A percentile compares a stretch with the other conserved stretches of the same genome.
phyloP scores from a whole-genome alignment of 2,797 vertebrate genomes.

The Poeciliopsis gracilis region DNA sequence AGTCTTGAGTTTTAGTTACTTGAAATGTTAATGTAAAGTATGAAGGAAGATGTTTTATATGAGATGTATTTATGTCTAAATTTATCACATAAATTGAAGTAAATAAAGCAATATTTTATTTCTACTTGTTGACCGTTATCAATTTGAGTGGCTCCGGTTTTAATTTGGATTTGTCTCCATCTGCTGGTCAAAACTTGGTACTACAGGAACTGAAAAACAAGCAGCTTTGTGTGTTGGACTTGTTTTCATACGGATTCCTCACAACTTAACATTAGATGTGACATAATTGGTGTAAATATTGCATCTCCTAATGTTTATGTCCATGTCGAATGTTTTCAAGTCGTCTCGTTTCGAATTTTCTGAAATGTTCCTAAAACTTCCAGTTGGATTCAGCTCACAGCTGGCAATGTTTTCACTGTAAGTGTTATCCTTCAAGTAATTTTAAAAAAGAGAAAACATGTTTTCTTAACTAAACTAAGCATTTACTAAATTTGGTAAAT shows the following conservation, averaged over 20 bases:
- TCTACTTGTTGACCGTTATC: not conserved
- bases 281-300: not conserved
- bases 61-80: constrained; percentile 38
- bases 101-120: constrained; percentile 37
- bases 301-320: not conserved
- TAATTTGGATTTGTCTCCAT: constrained; percentile 21
- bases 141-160: not conserved
- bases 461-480: not conserved
- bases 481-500: not conserved
- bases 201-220: not conserved
- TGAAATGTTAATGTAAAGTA: constrained; percentile 36
- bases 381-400: not conserved
- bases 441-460: not conserved
- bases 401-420: not conserved
- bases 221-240: not conserved
- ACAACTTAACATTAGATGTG: not conserved
- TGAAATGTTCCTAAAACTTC: not conserved
- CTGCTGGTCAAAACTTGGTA: constrained; percentile 15
- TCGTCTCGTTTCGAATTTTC: not conserved
- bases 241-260: not conserved
- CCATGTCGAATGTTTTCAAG: not conserved
- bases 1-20: constrained; percentile 22
- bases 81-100: constrained; percentile 3
- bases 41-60: constrained; percentile 33
- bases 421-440: not conserved